Evolutionary conservation across 2,888 invertebrate genomes (phyloP).

Genomic region (Leptinotarsa haldemani): DNA sequence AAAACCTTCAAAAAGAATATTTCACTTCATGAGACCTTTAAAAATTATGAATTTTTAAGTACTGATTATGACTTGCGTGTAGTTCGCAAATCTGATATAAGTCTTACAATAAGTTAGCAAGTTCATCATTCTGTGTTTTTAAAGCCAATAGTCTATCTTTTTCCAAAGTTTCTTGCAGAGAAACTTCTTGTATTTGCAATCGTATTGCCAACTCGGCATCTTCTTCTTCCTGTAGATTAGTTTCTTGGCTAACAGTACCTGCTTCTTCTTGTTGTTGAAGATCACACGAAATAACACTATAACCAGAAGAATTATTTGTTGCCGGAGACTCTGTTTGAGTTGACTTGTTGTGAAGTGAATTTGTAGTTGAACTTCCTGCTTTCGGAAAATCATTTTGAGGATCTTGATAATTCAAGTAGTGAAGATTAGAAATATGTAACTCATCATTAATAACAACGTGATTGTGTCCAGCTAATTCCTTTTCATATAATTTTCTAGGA

Average conservation of each 20-base stretch:
- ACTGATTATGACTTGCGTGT: too few relatives aligned
- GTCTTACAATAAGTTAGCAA: not conserved
- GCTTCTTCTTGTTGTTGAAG: not conserved
- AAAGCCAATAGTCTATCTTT: not conserved
- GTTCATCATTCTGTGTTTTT: not conserved
- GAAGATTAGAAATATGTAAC: not conserved
- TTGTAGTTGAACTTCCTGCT: not conserved
- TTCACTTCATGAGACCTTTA: too few relatives aligned
- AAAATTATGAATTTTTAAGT: too few relatives aligned
- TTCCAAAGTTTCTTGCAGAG: not conserved
- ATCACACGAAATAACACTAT: not conserved
- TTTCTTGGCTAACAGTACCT: not conserved
- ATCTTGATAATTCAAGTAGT: not conserved
- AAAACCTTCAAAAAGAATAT: too few relatives aligned
- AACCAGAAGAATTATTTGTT: not conserved
- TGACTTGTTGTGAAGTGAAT: not conserved
- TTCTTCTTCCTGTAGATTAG: not conserved
- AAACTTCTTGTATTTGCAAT: constrained; percentile 5
- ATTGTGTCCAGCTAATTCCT: not conserved
- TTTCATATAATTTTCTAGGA: not conserved
- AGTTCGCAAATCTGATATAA: too few relatives aligned
- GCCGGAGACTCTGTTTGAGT: not conserved
- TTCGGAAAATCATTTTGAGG: not conserved
- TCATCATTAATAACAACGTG: not conserved
- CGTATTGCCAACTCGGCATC: not conserved